Evolutionary conservation across 2,113 vertebrate species (phyloP).

Genomic region (Synchiropus splendidus): DNA sequence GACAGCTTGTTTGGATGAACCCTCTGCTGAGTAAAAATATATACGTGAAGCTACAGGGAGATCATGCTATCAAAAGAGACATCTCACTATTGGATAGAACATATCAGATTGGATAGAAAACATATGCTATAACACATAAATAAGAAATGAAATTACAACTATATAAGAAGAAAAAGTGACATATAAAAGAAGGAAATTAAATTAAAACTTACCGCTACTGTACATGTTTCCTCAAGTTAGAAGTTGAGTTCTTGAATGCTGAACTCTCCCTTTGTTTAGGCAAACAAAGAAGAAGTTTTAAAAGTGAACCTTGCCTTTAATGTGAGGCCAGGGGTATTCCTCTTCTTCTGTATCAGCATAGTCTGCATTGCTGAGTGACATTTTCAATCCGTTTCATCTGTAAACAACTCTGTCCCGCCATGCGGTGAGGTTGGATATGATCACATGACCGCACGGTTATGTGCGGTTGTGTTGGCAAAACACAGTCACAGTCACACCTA

Average conservation of each 20-base stretch:
- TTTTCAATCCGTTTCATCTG: too few relatives aligned
- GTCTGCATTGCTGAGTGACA: too few relatives aligned
- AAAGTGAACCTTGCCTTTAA: not conserved
- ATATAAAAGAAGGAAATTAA: too few relatives aligned
- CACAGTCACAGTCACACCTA: too few relatives aligned
- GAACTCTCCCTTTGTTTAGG: not conserved
- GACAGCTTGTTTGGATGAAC: not conserved
- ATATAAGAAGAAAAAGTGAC: not conserved
- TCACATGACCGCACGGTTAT: too few relatives aligned
- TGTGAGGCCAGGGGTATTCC: not conserved
- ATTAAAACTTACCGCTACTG: too few relatives aligned
- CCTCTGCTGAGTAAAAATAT: not conserved
- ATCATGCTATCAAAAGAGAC: not conserved
- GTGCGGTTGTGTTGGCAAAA: too few relatives aligned
- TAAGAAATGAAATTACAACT: not conserved
- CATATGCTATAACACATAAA: not conserved
- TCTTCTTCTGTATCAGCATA: too few relatives aligned
- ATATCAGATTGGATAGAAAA: not conserved
- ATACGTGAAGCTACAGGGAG: not conserved
- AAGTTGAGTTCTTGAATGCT: too few relatives aligned
- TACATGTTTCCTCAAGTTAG: too few relatives aligned
- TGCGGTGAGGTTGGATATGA: too few relatives aligned
- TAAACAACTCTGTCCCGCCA: too few relatives aligned
- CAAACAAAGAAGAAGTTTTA: not conserved
- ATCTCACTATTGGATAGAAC: not conserved